These are phyloP conservation scores for Corythoichthys haematopterus DNA, from an alignment of 2,113 vertebrate genomes.

Conservation along the genomic window DNA sequence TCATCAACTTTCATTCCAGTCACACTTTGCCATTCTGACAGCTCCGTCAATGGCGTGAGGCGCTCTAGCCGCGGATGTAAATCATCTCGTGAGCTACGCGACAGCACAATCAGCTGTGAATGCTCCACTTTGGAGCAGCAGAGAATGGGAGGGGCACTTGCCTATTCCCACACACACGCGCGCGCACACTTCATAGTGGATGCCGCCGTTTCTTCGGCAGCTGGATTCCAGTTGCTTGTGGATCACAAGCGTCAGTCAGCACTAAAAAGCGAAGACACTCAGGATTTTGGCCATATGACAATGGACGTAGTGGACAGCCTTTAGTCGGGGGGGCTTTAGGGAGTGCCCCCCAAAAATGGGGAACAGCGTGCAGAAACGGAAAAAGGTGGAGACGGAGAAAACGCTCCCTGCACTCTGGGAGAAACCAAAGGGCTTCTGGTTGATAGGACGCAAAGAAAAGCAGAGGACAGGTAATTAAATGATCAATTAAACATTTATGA, in stretches of 20 bases:
- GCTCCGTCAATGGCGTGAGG: neutral
- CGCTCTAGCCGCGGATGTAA: neutral
- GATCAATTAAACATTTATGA: neutral
- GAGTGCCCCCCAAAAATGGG: slow-evolving; percentile 73
- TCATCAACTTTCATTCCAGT: neutral
- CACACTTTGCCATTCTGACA: neutral
- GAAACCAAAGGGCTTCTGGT: slow-evolving; percentile 74
- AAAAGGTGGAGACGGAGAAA: slow-evolving; percentile 54
- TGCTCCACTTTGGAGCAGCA: slow-evolving; percentile 42
- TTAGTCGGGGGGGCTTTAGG: slow-evolving; percentile 30
- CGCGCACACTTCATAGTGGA: slow-evolving; percentile 40
- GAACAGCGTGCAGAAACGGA: slow-evolving; percentile 84
- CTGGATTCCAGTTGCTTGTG: slow-evolving; percentile 13
- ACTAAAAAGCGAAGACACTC: neutral
- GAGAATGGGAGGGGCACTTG: slow-evolving; percentile 58
- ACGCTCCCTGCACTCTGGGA: slow-evolving; percentile 25
- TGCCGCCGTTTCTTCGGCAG: slow-evolving; percentile 45
- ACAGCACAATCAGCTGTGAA: slow-evolving; percentile 21
- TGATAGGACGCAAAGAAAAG: slow-evolving; percentile 71
- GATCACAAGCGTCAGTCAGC: slow-evolving; percentile 32
- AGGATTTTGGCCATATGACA: neutral
- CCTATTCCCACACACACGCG: slow-evolving; percentile 24
- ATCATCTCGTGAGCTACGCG: neutral
- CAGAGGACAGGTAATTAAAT: slow-evolving; percentile 73
- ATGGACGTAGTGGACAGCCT: neutral